Conservation (phyloP, 2,797 vertebrate species). For the Crax fasciolata region DNA sequence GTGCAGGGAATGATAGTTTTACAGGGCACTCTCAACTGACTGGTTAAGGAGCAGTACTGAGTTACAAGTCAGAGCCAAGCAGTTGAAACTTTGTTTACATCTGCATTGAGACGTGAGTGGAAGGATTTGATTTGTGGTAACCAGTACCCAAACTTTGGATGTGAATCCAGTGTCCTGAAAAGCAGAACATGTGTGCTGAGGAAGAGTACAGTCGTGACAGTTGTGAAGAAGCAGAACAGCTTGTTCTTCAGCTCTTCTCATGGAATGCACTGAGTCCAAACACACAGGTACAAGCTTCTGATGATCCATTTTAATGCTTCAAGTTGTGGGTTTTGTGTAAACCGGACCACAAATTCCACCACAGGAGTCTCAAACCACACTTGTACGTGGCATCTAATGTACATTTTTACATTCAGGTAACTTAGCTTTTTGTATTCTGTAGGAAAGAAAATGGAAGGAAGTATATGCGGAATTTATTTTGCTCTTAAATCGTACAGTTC, state of each 20-base stretch:
- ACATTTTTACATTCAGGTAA: not conserved
- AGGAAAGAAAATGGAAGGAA: not conserved
- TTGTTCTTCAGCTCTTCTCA: not conserved
- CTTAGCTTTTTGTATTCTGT: not conserved
- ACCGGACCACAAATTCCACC: not conserved
- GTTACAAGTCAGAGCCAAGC: not conserved
- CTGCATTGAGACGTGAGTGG: not conserved
- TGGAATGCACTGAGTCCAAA: not conserved
- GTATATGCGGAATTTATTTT: not conserved
- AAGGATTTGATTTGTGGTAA: not conserved
- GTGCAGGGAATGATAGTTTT: not conserved
- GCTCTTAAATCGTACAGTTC: not conserved
- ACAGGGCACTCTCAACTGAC: not conserved
- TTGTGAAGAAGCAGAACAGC: not conserved
- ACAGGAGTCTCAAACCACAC: not conserved
- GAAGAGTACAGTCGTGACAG: not conserved
- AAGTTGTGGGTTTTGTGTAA: not conserved
- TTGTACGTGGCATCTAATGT: accelerated
- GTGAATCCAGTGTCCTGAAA: not conserved
- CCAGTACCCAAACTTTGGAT: not conserved
- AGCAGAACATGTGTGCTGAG: not conserved
- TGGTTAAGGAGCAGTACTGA: not conserved
- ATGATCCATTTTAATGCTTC: not conserved
- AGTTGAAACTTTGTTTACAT: not conserved
- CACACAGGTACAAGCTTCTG: not conserved